These are phyloP conservation scores for Dorcus hopei DNA, from an alignment of 2,888 invertebrate species.

Conservation along the genomic window DNA sequence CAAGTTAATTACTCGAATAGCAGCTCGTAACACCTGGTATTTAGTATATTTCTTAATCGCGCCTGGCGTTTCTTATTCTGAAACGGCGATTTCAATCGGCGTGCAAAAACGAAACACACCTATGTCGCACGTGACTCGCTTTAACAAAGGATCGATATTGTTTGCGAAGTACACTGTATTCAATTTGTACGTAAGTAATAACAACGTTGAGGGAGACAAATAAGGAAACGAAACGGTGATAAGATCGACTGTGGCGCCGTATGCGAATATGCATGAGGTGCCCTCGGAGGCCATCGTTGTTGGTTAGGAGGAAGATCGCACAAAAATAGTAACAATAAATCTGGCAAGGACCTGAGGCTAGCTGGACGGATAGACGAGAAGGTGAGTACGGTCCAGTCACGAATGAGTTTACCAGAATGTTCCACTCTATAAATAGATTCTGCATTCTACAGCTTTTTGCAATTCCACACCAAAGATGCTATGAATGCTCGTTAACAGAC, in stretches of 20 bases:
- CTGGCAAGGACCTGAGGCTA: neutral
- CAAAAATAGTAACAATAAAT: neutral
- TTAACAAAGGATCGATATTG: slow-evolving; percentile 2
- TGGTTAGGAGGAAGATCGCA: neutral
- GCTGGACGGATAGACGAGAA: neutral
- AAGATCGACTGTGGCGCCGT: slow-evolving; percentile 11
- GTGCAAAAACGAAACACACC: neutral
- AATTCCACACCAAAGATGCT: too few species aligned
- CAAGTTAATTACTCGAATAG: too few species aligned
- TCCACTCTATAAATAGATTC: too few species aligned
- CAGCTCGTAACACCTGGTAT: neutral
- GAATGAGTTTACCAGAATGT: slow-evolving; percentile 5
- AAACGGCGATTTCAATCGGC: neutral
- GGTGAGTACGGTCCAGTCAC: slow-evolving; percentile 8
- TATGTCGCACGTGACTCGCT: neutral
- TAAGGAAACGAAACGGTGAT: slow-evolving; percentile 12
- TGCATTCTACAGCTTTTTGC: too few species aligned
- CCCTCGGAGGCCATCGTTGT: neutral
- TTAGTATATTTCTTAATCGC: neutral
- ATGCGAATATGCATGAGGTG: neutral
- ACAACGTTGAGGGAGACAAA: neutral
- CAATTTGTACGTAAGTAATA: slow-evolving; percentile 1
- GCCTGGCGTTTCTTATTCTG: neutral
- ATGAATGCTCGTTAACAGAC: too few species aligned
- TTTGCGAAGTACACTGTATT: neutral